phyloP scores from a whole-genome alignment of 2,888 invertebrate genomes.

The Noctuana brunneofusca region DNA sequence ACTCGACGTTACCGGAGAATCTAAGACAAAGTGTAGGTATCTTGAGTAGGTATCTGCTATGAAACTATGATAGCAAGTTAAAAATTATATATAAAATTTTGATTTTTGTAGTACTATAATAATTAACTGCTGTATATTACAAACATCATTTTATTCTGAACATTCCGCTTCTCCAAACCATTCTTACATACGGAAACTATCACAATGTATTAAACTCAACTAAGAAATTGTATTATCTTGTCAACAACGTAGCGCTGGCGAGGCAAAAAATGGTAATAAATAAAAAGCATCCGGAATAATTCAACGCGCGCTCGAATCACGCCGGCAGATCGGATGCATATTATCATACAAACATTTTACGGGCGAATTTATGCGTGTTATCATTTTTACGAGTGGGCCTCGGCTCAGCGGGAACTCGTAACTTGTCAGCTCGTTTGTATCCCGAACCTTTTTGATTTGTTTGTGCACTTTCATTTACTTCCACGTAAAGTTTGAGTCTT shows the following conservation, averaged over 20 bases:
- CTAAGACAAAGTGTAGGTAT: neutral
- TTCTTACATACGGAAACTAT: neutral
- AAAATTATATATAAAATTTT: no score
- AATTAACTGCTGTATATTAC: no score
- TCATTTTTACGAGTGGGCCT: slow-evolving; percentile 57
- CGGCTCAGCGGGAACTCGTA: slow-evolving; percentile 42
- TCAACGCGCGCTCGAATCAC: slow-evolving; percentile 46
- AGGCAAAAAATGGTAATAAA: slow-evolving; percentile 37
- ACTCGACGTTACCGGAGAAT: neutral
- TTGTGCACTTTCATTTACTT: slow-evolving; percentile 30
- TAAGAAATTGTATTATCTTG: slow-evolving; percentile 15
- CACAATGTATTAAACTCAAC: slow-evolving; percentile 16
- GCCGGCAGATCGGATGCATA: slow-evolving; percentile 47
- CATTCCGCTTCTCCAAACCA: neutral
- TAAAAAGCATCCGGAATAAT: slow-evolving; percentile 41
- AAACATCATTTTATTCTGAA: neutral
- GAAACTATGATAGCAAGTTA: no score
- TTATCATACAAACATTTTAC: slow-evolving; percentile 54
- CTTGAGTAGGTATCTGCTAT: no score
- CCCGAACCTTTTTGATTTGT: slow-evolving; percentile 45
- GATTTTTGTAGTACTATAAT: no score
- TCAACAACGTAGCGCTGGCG: slow-evolving; percentile 11
- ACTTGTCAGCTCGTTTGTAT: slow-evolving; percentile 45
- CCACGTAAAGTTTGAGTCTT: neutral
- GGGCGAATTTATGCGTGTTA: slow-evolving; percentile 53